These are phyloP conservation scores for Stomorhina lunata DNA, from an alignment of 2,888 invertebrate species.

Conservation along the genomic window DNA sequence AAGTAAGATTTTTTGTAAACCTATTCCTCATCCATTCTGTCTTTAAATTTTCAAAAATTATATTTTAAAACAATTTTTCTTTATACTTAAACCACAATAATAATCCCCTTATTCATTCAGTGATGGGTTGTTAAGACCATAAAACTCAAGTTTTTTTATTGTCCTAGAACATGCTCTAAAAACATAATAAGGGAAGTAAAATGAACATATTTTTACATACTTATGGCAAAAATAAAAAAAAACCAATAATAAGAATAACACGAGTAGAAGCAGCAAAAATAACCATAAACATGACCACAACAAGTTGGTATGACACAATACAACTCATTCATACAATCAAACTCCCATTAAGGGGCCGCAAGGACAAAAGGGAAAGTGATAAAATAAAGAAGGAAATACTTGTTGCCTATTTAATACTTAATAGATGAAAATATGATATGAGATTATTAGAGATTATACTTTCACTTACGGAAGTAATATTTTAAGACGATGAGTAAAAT, in stretches of 20 bases:
- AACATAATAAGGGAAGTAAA: not conserved
- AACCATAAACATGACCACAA: conserved; percentile 32
- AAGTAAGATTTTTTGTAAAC: too few relatives aligned
- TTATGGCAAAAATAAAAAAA: not conserved
- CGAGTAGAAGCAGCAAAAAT: not conserved
- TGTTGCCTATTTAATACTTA: conserved; percentile 23
- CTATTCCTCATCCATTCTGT: too few relatives aligned
- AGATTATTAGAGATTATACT: conserved; percentile 19
- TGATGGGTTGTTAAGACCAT: conserved; percentile 1
- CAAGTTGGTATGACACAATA: conserved; percentile 20
- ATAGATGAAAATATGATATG: not conserved
- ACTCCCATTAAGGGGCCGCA: not conserved
- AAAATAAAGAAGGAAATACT: conserved; percentile 3
- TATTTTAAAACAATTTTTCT: not conserved
- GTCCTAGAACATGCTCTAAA: conserved; percentile 13
- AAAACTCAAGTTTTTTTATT: conserved; percentile 43
- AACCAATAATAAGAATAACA: conserved; percentile 25
- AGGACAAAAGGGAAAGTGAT: not conserved
- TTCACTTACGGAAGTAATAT: not conserved
- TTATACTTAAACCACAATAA: not conserved
- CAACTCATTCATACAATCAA: not conserved
- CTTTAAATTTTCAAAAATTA: not conserved
- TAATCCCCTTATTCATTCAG: not conserved
- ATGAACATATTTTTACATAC: conserved; percentile 1
- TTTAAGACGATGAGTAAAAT: too few relatives aligned